Evolutionary conservation across 2,888 invertebrate species (phyloP).

Genomic region (Eupithecia subfuscata): DNA sequence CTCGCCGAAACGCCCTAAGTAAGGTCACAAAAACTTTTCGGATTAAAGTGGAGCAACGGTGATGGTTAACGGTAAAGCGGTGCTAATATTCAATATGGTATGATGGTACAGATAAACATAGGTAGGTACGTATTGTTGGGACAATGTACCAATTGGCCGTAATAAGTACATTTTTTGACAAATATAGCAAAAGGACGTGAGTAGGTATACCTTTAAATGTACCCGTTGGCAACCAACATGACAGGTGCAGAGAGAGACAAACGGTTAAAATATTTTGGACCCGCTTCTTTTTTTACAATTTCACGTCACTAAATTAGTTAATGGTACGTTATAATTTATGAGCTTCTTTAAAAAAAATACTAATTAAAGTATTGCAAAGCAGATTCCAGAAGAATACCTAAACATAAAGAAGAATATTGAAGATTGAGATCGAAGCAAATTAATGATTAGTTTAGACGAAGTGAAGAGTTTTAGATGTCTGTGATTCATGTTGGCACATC

Average conservation of each 20-base stretch:
- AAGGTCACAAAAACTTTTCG: slow-evolving; percentile 21
- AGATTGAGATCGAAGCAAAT: not conserved
- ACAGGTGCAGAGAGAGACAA: not conserved
- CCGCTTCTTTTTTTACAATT: not conserved
- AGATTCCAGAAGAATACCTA: too few species aligned
- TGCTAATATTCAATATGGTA: not conserved
- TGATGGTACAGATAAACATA: too few species aligned
- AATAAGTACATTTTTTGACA: too few species aligned
- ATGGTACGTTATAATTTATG: not conserved
- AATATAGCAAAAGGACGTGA: too few species aligned
- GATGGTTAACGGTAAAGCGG: not conserved
- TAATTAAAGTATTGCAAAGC: not conserved
- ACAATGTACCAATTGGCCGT: too few species aligned
- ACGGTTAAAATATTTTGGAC: not conserved
- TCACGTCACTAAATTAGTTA: not conserved
- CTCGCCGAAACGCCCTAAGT: slow-evolving; percentile 7
- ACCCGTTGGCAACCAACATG: not conserved
- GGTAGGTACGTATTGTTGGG: not conserved
- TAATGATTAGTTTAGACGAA: too few species aligned
- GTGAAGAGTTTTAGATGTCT: not conserved
- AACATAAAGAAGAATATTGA: not conserved
- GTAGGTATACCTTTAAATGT: not conserved
- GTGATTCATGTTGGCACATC: not conserved
- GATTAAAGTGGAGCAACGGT: slow-evolving; percentile 8
- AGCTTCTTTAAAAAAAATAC: not conserved